These are phyloP conservation scores for Drosophila leontia DNA, from an alignment of 1,140 invertebrate genomes.

Conservation along the genomic window DNA sequence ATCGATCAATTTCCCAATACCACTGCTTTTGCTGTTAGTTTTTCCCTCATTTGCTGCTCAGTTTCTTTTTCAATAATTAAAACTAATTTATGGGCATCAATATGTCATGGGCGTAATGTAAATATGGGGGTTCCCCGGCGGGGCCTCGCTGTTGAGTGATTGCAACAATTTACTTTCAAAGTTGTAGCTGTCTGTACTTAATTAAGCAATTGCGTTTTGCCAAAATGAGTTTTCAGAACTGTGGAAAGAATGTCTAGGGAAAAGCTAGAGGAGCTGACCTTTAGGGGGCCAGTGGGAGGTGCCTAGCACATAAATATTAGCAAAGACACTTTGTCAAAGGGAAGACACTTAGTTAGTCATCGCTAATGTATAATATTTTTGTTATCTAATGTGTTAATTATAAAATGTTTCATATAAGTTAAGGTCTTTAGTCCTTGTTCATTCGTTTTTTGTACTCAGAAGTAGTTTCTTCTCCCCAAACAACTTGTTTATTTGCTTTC, in stretches of 20 bases:
- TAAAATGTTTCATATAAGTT: background rate
- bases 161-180: conserved; percentile 70
- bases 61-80: conserved; percentile 68
- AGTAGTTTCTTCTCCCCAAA: background rate
- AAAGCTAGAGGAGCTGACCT: conserved; percentile 13
- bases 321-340: conserved; percentile 1
- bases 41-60: conserved; percentile 17
- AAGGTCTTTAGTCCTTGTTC: background rate
- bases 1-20: conserved; percentile 20
- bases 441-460: background rate
- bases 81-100: conserved; percentile 67
- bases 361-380: background rate
- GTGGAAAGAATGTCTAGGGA: conserved; percentile 6
- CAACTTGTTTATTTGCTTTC: background rate
- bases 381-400: background rate
- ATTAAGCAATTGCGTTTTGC: conserved; percentile 79
- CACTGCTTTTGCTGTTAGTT: conserved; percentile 56
- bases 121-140: conserved; percentile 49
- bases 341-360: background rate
- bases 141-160: conserved; percentile 58
- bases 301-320: conserved; percentile 17
- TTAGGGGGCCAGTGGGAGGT: conserved; percentile 1
- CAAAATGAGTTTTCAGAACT: conserved; percentile 72
- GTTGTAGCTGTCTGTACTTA: conserved; percentile 65
- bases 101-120: conserved; percentile 35